A percentile compares a stretch with the other conserved stretches of the same genome.
Evolutionary conservation across 1,140 invertebrate genomes (phyloP).

Genomic region (Paraescarpia echinospica): DNA sequence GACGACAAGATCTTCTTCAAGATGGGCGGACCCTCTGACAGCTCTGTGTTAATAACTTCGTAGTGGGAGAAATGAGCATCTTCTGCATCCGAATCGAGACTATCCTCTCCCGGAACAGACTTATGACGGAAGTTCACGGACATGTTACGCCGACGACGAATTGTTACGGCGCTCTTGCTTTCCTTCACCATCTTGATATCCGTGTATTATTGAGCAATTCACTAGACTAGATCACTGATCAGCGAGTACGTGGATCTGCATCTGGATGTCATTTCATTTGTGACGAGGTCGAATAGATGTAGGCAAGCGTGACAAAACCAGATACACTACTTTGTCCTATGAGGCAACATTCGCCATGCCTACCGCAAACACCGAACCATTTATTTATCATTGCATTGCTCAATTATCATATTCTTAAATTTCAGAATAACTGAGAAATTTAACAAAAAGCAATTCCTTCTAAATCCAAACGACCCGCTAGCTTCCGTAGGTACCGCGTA

Average conservation of each 20-base stretch:
- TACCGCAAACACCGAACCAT: neutral
- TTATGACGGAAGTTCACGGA: conserved; percentile 31
- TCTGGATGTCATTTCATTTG: too few species aligned
- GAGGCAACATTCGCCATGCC: neutral
- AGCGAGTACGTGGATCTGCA: too few species aligned
- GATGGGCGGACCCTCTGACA: conserved; percentile 34
- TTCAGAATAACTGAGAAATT: neutral
- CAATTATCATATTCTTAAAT: neutral
- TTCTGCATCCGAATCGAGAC: conserved; percentile 36
- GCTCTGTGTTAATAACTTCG: conserved; percentile 33
- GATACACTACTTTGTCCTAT: neutral
- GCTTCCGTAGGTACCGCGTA: neutral
- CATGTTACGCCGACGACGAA: conserved; percentile 39
- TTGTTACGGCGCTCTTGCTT: conserved; percentile 42
- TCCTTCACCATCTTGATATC: conserved; percentile 23
- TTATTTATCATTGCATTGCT: neutral
- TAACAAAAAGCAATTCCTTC: neutral
- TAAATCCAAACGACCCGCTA: neutral
- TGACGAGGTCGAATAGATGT: neutral
- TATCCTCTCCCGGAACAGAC: conserved; percentile 32
- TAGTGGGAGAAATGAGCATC: conserved; percentile 48
- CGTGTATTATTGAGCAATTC: neutral
- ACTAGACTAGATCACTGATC: neutral
- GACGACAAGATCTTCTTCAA: conserved; percentile 45
- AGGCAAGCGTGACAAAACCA: neutral